Conservation (phyloP, 2,797 vertebrate species). For the Hydrocynus forskahlii region DNA sequence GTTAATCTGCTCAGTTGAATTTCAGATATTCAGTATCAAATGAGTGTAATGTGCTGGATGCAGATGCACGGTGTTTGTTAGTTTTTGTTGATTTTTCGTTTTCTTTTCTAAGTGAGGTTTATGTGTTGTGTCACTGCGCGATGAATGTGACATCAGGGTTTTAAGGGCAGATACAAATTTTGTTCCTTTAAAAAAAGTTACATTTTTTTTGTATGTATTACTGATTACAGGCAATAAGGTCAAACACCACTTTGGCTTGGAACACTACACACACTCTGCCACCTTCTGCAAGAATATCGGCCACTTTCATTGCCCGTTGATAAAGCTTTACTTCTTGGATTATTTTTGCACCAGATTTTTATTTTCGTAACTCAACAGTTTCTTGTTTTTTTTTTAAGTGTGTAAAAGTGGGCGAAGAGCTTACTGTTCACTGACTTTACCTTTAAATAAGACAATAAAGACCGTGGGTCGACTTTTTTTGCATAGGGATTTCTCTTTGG, state of each 20-base stretch:
- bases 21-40: constrained; percentile 64
- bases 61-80: constrained; percentile 45
- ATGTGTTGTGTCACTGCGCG: constrained; percentile 51
- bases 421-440: constrained; percentile 30
- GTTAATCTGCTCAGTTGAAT: constrained; percentile 70
- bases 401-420: constrained; percentile 7
- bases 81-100: not conserved
- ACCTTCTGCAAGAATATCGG: constrained; percentile 12
- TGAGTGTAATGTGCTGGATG: constrained; percentile 36
- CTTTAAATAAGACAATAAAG: constrained; percentile 19
- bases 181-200: not conserved
- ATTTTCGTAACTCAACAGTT: constrained; percentile 42
- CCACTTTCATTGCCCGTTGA: constrained; percentile 25
- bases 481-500: constrained; percentile 1
- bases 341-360: constrained; percentile 49
- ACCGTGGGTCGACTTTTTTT: not conserved
- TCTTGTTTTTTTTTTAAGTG: constrained; percentile 30
- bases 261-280: constrained; percentile 42
- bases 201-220: constrained; percentile 4
- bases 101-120: constrained; percentile 27
- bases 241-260: constrained; percentile 41
- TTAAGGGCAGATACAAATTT: constrained; percentile 41
- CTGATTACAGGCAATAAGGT: constrained; percentile 47
- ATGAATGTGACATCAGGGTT: constrained; percentile 53
- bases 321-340: constrained; percentile 39